phyloP scores from a whole-genome alignment of 2,113 vertebrate genomes.

The Micronycteris hirsuta region DNA sequence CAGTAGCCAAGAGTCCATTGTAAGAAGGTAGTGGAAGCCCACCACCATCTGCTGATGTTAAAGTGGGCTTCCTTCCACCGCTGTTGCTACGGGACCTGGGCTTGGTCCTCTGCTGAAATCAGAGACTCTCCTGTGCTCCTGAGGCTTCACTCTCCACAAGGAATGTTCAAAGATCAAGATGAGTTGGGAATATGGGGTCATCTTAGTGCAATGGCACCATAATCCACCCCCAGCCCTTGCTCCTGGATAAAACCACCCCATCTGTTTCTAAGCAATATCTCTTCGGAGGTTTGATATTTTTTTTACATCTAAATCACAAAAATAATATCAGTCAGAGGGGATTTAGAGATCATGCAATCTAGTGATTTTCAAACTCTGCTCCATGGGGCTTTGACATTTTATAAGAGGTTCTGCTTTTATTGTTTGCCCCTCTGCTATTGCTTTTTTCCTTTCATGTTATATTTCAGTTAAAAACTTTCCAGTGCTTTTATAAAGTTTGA shows the following conservation, averaged over 20 bases:
- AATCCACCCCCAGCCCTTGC: not conserved
- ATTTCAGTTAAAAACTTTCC: not conserved
- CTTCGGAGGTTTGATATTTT: not conserved
- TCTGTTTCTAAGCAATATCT: not conserved
- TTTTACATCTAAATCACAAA: not conserved
- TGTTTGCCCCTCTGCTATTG: not conserved
- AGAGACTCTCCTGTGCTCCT: not conserved
- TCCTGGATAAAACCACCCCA: not conserved
- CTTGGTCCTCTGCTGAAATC: not conserved
- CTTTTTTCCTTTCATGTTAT: not conserved
- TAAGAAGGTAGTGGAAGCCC: not conserved
- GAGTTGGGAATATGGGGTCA: not conserved
- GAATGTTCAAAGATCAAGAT: not conserved
- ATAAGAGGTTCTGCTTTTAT: not conserved
- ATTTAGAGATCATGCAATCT: not conserved
- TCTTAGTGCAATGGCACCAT: accelerated
- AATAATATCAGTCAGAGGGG: not conserved
- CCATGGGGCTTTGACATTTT: not conserved
- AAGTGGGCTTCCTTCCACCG: not conserved
- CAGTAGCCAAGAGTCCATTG: not conserved
- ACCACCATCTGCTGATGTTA: not conserved
- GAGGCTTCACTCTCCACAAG: not conserved
- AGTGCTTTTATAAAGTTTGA: not conserved
- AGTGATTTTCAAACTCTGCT: not conserved
- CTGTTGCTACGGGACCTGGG: not conserved